Conservation (phyloP, 2,888 invertebrate genomes). For the Troides helena region DNA sequence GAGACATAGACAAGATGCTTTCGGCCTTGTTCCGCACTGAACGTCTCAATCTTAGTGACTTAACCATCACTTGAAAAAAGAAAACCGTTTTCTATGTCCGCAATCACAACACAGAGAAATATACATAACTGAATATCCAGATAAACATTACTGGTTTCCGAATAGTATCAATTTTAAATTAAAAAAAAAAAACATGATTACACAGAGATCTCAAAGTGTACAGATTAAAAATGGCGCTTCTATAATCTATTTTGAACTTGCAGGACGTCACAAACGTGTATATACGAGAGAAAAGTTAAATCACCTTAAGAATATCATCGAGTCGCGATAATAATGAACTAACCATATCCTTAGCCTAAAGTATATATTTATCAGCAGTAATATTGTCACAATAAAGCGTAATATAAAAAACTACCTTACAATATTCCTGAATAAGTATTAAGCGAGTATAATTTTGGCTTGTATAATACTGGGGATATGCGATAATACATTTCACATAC, state of each 20-base stretch:
- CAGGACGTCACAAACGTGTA: conserved; percentile 12
- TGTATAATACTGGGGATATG: conserved; percentile 45
- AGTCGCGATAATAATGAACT: background rate
- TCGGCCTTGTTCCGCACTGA: no score
- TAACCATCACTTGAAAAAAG: no score
- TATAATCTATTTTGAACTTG: conserved; percentile 16
- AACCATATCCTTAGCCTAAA: conserved; percentile 20
- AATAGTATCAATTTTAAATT: no score
- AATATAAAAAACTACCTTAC: conserved; percentile 32
- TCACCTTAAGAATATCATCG: background rate
- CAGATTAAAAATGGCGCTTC: background rate
- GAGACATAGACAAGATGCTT: no score
- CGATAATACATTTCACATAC: conserved; percentile 17
- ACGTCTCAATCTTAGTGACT: no score
- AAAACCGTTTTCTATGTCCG: no score
- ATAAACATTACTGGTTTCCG: no score
- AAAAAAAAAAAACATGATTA: background rate
- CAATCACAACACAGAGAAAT: no score
- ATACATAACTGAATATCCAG: no score
- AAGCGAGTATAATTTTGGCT: conserved; percentile 42
- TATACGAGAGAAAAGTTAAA: background rate
- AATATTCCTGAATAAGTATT: conserved; percentile 25
- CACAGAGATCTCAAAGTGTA: background rate
- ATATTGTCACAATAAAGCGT: conserved; percentile 71
- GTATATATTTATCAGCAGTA: conserved; percentile 41